Evolutionary conservation across 1,140 invertebrate genomes (phyloP).

Genomic region (Ceratosolen fusciceps): DNA sequence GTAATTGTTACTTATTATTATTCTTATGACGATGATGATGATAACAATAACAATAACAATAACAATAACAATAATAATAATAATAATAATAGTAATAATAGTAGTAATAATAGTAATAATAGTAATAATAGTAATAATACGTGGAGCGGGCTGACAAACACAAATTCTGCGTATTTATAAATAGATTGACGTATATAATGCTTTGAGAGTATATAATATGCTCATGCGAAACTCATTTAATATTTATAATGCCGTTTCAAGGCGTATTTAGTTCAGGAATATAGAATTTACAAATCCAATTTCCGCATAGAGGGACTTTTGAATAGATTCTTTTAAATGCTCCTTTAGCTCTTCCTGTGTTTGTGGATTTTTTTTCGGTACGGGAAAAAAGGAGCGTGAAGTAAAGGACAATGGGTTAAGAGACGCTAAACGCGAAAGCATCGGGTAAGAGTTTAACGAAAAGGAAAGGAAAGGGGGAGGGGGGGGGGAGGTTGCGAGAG

Average conservation of each 20-base stretch:
- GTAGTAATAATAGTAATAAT: too few relatives aligned
- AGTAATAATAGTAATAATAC: too few relatives aligned
- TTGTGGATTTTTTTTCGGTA: neutral
- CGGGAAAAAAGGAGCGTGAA: neutral
- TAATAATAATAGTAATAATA: too few relatives aligned
- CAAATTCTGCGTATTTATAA: too few relatives aligned
- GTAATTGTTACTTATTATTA: too few relatives aligned
- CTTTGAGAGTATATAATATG: too few relatives aligned
- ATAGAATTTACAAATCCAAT: slow-evolving; percentile 16
- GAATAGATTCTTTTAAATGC: neutral
- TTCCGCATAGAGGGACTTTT: neutral
- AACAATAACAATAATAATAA: too few relatives aligned
- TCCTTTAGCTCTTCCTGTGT: neutral
- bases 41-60: too few relatives aligned
- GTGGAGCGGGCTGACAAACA: too few relatives aligned
- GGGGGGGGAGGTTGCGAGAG: slow-evolving; percentile 7
- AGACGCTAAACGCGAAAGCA: slow-evolving; percentile 47
- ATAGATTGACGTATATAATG: too few relatives aligned
- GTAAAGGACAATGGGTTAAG: slow-evolving; percentile 39
- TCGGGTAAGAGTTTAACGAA: slow-evolving; percentile 11
- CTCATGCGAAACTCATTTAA: neutral
- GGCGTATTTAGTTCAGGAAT: neutral
- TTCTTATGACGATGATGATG: too few relatives aligned
- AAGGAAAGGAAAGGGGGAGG: neutral
- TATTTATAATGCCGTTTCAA: neutral